Evolutionary conservation across 2,113 vertebrate genomes (phyloP).

Genomic region (Austrofundulus limnaeus): DNA sequence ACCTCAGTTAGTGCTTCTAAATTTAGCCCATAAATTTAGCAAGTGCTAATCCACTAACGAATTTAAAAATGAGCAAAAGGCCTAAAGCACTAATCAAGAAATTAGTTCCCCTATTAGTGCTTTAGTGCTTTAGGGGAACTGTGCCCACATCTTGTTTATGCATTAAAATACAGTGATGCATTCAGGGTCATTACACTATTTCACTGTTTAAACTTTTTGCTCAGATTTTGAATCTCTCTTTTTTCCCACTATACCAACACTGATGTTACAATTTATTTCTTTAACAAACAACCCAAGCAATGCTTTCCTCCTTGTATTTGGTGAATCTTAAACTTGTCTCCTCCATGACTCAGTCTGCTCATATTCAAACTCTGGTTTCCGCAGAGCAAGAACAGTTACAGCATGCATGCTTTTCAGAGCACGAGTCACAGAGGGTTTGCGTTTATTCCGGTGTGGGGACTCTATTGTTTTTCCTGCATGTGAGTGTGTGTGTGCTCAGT

Average conservation of each 20-base stretch:
- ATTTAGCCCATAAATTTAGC: too few species aligned
- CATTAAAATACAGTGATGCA: slow-evolving; percentile 1
- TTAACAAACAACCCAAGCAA: slow-evolving; percentile 32
- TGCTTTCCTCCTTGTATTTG: slow-evolving; percentile 27
- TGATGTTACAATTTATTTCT: slow-evolving; percentile 28
- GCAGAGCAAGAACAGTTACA: slow-evolving; percentile 23
- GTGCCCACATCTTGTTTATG: not conserved
- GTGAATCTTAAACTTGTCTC: slow-evolving; percentile 14
- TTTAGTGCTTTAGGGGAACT: too few species aligned
- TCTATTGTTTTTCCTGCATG: slow-evolving; percentile 20
- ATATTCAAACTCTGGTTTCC: slow-evolving; percentile 40
- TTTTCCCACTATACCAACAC: slow-evolving; percentile 2
- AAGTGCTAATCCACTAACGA: too few species aligned
- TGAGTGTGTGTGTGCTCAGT: slow-evolving; percentile 13
- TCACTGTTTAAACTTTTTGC: not conserved
- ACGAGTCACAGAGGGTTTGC: slow-evolving; percentile 20
- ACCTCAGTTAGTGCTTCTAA: too few species aligned
- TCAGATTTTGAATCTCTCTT: slow-evolving; percentile 8
- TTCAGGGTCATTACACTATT: not conserved
- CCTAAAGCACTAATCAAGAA: too few species aligned
- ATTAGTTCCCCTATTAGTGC: too few species aligned
- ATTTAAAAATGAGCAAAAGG: too few species aligned
- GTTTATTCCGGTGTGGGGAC: slow-evolving; percentile 32
- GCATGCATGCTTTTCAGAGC: slow-evolving; percentile 27
- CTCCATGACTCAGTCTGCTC: slow-evolving; percentile 19